Evolutionary conservation across 1,140 invertebrate species (phyloP).

Genomic region (Drosophila neocordata): DNA sequence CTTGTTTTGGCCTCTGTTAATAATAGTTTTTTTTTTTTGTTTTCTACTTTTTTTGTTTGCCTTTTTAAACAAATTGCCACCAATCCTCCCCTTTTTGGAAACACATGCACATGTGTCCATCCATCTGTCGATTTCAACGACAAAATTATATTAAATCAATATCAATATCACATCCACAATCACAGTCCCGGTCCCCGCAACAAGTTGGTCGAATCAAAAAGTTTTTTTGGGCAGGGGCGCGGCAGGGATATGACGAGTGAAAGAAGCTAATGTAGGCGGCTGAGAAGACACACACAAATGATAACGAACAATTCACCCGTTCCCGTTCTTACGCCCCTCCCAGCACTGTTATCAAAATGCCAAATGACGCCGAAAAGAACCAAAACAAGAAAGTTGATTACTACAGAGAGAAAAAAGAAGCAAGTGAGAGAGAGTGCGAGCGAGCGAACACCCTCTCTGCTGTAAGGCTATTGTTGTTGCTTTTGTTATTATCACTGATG

Average conservation of each 20-base stretch:
- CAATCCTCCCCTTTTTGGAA: slow-evolving; percentile 57
- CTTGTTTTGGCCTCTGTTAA: slow-evolving; percentile 35
- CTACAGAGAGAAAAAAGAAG: neutral
- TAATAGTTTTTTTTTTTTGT: slow-evolving; percentile 49
- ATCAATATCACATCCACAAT: slow-evolving; percentile 16
- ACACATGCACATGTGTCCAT: slow-evolving; percentile 21
- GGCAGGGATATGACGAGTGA: neutral
- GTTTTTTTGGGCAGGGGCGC: neutral
- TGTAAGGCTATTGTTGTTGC: neutral
- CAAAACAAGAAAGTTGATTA: slow-evolving; percentile 35
- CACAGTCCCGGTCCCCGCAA: slow-evolving; percentile 35
- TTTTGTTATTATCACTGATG: slow-evolving; percentile 22
- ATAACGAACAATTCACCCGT: slow-evolving; percentile 26
- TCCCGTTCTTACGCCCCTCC: neutral
- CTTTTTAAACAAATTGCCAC: slow-evolving; percentile 46
- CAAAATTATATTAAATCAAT: slow-evolving; percentile 35
- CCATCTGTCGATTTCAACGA: slow-evolving; percentile 11
- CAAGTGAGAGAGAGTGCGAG: neutral
- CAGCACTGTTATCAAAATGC: slow-evolving; percentile 9
- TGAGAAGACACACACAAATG: slow-evolving; percentile 23
- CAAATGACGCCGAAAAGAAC: slow-evolving; percentile 14
- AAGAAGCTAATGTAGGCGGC: neutral
- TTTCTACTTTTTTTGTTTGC: neutral
- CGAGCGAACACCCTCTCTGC: neutral
- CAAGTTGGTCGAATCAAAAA: slow-evolving; percentile 45